phyloP scores from a whole-genome alignment of 2,797 vertebrate genomes.

The Anniella stebbinsi region DNA sequence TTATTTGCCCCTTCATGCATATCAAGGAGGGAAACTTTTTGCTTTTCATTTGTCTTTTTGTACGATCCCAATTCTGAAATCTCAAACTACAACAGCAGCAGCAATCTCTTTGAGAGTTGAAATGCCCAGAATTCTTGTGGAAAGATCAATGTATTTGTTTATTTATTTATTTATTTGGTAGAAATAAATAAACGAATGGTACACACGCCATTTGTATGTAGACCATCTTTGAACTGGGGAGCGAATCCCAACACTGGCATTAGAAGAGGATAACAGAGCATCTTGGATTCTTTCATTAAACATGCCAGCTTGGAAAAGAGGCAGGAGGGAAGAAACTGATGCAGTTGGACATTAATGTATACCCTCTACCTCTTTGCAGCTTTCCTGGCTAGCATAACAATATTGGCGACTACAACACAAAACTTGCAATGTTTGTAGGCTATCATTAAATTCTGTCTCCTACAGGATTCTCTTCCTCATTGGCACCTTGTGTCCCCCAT shows the following conservation, averaged over 20 bases:
- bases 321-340: not conserved
- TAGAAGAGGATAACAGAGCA: not conserved
- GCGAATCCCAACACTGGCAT: not conserved
- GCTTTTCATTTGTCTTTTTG: constrained; percentile 6
- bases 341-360: not conserved
- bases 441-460: not conserved
- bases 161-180: no score
- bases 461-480: not conserved
- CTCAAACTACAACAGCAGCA: not conserved
- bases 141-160: constrained; percentile 6
- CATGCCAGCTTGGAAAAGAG: not conserved
- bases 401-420: not conserved
- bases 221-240: not conserved
- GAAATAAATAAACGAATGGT: no score
- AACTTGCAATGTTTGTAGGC: not conserved
- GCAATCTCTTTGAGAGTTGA: not conserved
- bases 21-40: not conserved
- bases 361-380: not conserved
- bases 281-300: not conserved
- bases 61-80: not conserved
- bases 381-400: not conserved
- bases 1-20: not conserved
- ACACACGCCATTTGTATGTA: not conserved
- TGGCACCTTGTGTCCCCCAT: not conserved
- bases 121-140: no score